These are phyloP conservation scores for Phrixothrix hirtus DNA, from an alignment of 2,888 invertebrate genomes.

Conservation along the genomic window DNA sequence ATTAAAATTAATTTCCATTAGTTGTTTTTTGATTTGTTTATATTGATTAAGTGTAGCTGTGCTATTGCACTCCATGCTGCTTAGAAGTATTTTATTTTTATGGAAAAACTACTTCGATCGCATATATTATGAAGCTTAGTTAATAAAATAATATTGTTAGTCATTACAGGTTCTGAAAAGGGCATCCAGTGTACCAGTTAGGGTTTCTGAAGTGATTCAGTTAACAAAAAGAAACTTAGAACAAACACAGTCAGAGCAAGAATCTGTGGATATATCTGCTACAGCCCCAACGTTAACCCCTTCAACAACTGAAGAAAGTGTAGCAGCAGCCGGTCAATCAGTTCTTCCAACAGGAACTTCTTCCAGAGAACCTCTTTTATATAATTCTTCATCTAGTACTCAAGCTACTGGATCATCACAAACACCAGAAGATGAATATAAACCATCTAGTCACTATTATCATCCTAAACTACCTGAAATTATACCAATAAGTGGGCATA, in stretches of 20 bases:
- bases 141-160: neutral
- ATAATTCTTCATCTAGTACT: slow-evolving; percentile 57
- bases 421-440: slow-evolving; percentile 56
- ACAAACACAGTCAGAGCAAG: slow-evolving; percentile 67
- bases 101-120: neutral
- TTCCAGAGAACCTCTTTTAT: slow-evolving; percentile 69
- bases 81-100: neutral
- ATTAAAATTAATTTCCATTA: too few species aligned
- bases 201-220: slow-evolving; percentile 57
- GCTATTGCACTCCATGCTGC: too few species aligned
- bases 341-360: slow-evolving; percentile 39
- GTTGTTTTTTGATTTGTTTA: neutral
- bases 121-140: neutral
- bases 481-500: slow-evolving; percentile 75
- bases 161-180: slow-evolving; percentile 63
- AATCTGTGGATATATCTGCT: slow-evolving; percentile 56
- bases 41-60: too few species aligned
- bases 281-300: slow-evolving; percentile 57
- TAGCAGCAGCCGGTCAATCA: slow-evolving; percentile 49
- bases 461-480: slow-evolving; percentile 70
- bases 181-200: slow-evolving; percentile 72
- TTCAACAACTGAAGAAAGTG: slow-evolving; percentile 63
- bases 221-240: slow-evolving; percentile 60
- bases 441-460: slow-evolving; percentile 60
- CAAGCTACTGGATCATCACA: slow-evolving; percentile 53